A percentile compares a stretch with the other conserved stretches of the same genome.
Evolutionary conservation across 1,140 invertebrate species (phyloP).

Genomic region (Megalopta genalis): DNA sequence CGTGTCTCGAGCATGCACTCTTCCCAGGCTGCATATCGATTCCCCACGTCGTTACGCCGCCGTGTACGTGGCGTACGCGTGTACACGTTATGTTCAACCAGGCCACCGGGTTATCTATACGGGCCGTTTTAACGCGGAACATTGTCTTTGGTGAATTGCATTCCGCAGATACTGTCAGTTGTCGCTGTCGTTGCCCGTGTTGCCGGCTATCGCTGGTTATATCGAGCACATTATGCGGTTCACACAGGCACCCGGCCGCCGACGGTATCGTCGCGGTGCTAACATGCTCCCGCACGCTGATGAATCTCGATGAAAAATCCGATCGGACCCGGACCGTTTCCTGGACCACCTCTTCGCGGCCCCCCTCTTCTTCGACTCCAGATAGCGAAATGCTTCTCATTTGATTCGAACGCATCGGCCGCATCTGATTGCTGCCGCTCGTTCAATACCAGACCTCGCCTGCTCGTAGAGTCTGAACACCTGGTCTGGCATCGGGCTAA

Average conservation of each 20-base stretch:
- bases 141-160: conserved; percentile 63
- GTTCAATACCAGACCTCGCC: no score
- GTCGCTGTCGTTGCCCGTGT: conserved; percentile 38
- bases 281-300: not conserved
- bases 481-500: no score
- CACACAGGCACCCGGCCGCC: conserved; percentile 26
- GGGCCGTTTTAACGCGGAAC: conserved; percentile 60
- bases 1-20: conserved; percentile 27
- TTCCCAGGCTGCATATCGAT: conserved; percentile 48
- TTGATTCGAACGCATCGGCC: no score
- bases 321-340: not conserved
- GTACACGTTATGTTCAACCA: conserved; percentile 41
- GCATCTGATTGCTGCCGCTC: no score
- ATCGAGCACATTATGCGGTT: conserved; percentile 45
- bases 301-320: not conserved
- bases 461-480: no score
- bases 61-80: conserved; percentile 31
- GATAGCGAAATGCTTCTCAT: no score
- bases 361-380: no score
- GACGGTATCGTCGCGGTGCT: not conserved
- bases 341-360: no score
- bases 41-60: conserved; percentile 37
- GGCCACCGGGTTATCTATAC: conserved; percentile 62
- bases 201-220: conserved; percentile 45
- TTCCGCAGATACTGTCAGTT: conserved; percentile 58